Conservation (phyloP, 2,113 vertebrate genomes). For the Xiphophorus maculatus region DNA sequence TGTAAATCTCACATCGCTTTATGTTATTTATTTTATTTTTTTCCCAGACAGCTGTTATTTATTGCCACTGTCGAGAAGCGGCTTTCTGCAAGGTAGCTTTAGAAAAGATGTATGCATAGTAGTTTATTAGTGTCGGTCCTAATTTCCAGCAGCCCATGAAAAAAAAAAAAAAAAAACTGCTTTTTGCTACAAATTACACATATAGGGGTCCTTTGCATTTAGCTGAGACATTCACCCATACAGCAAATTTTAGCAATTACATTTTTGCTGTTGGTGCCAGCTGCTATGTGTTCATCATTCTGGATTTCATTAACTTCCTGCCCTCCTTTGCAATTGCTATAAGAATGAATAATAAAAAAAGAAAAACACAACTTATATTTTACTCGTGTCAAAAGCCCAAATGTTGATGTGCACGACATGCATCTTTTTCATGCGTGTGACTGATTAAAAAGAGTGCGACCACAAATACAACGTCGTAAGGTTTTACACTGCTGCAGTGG, state of each 20-base stretch:
- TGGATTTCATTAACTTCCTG: slow-evolving; percentile 53
- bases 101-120: slow-evolving; percentile 42
- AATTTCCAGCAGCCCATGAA: slow-evolving; percentile 40
- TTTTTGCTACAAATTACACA: slow-evolving; percentile 66
- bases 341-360: slow-evolving; percentile 5
- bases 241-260: slow-evolving; percentile 74
- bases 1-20: slow-evolving; percentile 35
- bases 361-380: slow-evolving; percentile 52
- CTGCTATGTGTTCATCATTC: slow-evolving; percentile 59
- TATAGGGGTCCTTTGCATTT: slow-evolving; percentile 59
- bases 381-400: slow-evolving; percentile 37
- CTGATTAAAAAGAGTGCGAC: slow-evolving; percentile 26
- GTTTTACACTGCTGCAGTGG: slow-evolving; percentile 25
- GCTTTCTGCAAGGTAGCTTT: slow-evolving; percentile 56
- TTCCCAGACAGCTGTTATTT: slow-evolving; percentile 28
- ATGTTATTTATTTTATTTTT: slow-evolving; percentile 38
- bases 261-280: slow-evolving; percentile 69
- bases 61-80: slow-evolving; percentile 27
- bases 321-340: slow-evolving; percentile 49
- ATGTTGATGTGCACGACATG: slow-evolving; percentile 16
- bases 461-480: slow-evolving; percentile 1
- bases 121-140: slow-evolving; percentile 63
- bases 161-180: slow-evolving; percentile 15
- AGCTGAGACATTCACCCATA: slow-evolving; percentile 67
- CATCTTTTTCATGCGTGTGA: slow-evolving; percentile 28